Conservation (phyloP, 2,797 vertebrate species). For the Gallirallus australis region DNA sequence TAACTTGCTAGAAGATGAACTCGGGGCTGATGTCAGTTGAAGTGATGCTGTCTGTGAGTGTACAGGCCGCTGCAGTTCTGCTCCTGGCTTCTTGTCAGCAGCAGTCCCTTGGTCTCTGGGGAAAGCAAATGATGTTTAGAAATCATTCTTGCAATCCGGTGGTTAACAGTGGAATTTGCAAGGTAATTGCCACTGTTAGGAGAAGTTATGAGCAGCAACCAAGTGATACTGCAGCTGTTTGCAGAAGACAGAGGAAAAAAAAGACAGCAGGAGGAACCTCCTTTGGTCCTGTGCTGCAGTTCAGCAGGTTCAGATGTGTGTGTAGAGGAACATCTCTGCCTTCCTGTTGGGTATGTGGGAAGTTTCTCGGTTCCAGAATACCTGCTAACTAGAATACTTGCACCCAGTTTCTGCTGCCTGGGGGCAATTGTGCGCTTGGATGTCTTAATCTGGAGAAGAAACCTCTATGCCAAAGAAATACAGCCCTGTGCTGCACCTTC, state of each 20-base stretch:
- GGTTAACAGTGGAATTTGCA: constrained; percentile 2
- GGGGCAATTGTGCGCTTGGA: neutral
- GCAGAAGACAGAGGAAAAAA: neutral
- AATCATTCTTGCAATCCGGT: neutral
- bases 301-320: fast-evolving
- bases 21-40: neutral
- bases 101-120: neutral
- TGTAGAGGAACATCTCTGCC: neutral
- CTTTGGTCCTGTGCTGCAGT: fast-evolving
- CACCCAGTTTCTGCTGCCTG: neutral
- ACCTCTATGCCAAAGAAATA: neutral
- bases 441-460: neutral
- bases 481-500: neutral
- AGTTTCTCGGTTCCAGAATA: neutral
- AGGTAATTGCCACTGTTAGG: neutral
- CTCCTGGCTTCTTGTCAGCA: neutral
- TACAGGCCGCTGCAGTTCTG: neutral
- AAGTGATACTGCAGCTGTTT: neutral
- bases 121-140: constrained; percentile 23
- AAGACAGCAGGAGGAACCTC: neutral
- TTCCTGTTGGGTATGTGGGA: neutral
- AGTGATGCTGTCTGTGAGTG: neutral
- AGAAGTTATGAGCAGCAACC: neutral
- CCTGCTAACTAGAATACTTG: neutral
- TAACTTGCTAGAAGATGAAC: neutral